These are phyloP conservation scores for Lepas anatifera DNA, from an alignment of 2,888 invertebrate species.

Conservation along the genomic window DNA sequence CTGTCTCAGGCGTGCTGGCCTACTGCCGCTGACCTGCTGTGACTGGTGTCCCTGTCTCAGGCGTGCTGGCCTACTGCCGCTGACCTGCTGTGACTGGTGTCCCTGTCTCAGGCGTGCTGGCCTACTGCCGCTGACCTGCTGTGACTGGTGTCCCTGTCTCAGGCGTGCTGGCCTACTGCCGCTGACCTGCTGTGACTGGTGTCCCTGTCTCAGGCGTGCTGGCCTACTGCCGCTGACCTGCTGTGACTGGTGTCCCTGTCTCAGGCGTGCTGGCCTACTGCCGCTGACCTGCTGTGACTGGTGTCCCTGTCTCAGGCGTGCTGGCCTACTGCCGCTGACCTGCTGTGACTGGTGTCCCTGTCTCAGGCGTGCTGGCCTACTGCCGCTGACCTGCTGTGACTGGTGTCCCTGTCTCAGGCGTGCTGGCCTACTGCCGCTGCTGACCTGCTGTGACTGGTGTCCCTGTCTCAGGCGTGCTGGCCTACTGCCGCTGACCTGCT, in stretches of 20 bases:
- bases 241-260: neutral
- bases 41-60: neutral
- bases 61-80: neutral
- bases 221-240: no score
- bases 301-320: neutral
- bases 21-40: neutral
- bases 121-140: neutral
- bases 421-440: no score
- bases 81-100: neutral
- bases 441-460: no score
- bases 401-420: no score
- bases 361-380: neutral
- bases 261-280: neutral
- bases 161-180: no score
- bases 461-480: neutral
- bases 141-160: neutral
- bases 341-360: neutral
- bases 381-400: no score
- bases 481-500: neutral
- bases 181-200: no score
- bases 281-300: neutral
- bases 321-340: neutral
- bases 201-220: no score
- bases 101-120: neutral
- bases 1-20: neutral